Base-by-base conservation (phyloP, 2,797 vertebrate species). In the Macroramphosus scolopax region DNA sequence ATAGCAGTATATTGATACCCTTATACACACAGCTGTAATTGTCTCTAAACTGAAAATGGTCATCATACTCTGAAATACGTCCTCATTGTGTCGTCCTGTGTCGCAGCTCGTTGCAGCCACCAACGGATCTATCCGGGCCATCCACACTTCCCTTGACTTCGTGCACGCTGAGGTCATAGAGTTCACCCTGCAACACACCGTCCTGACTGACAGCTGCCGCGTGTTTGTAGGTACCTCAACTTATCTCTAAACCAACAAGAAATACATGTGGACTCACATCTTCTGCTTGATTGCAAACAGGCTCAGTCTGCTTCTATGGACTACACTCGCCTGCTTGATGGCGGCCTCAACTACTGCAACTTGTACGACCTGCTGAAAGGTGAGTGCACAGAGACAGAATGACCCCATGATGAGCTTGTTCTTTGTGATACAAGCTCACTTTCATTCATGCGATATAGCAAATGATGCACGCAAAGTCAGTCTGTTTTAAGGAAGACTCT, bases 281-380 rank as follows among this genome's bases (percentile, higher is more conserved):
- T 22, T 6, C 20, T 22, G 20, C 28, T n/a, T 29, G 28, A 11
- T 12, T 3, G 11, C 28, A 29, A 6, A 1, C 43, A 80, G 77
- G 66, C 37, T 0, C 10, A 24, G 36, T 81, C 74, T 13, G 14
- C 6, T 4, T 77, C 75, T 59, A 15, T 53, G n/a, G 68, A 37
- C 10, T 76, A 74, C 60, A 57, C 46, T 53, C 72, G 35, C 14
- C 49, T 68, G 26, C 31, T 79, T 12, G 77, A 78, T 16, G 5
- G 38, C 0, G 68, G 59, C 12, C 24, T 58, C 17, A 80, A 72
- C 22, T 81, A 81, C 68, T 81, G 79, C 64, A 81, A 81, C 68
- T 52, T 78, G 28, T 56, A 63, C 53, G 51, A 65, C 44, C 50
- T 80, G 20, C 30, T 80, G 25, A 26, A 43, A 64, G 75, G 81